These are phyloP conservation scores for Arge pagana DNA, from an alignment of 2,888 invertebrate species.

Conservation along the genomic window DNA sequence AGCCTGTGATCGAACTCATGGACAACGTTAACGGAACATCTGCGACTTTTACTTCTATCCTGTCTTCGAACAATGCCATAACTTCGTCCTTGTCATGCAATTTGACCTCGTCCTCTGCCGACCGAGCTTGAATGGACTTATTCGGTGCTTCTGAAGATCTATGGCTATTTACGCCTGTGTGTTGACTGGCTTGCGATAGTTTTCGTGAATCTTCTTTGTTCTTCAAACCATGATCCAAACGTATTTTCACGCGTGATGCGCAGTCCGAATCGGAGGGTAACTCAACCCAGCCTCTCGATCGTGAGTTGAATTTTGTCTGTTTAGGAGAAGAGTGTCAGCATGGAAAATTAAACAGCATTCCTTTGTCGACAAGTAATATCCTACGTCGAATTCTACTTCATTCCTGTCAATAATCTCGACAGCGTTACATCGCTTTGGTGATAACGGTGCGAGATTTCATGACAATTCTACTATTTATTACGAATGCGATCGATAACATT, in stretches of 20 bases:
- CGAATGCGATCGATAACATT: too few species aligned
- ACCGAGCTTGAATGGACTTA: constrained; percentile 47
- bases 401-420: constrained; percentile 23
- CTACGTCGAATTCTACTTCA: too few species aligned
- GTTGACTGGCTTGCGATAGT: constrained; percentile 44
- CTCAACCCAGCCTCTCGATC: constrained; percentile 81
- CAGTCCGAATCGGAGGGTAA: constrained; percentile 62
- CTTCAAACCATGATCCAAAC: constrained; percentile 66
- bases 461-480: too few species aligned
- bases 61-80: constrained; percentile 59
- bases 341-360: constrained; percentile 7
- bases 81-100: constrained; percentile 57
- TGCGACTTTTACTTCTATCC: constrained; percentile 68
- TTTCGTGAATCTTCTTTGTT: constrained; percentile 43
- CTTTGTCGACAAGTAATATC: constrained; percentile 2
- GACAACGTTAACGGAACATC: constrained; percentile 73
- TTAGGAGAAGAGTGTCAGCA: constrained; percentile 30
- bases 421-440: neutral
- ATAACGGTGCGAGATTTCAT: neutral
- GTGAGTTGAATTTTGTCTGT: constrained; percentile 81
- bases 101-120: constrained; percentile 49
- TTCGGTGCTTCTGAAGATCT: constrained; percentile 36
- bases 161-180: constrained; percentile 36
- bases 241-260: constrained; percentile 64
- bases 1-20: constrained; percentile 81